These are phyloP conservation scores for Geodia barretti DNA, from an alignment of 37 sponge, comb jelly and placozoan species.

Conservation along the genomic window DNA sequence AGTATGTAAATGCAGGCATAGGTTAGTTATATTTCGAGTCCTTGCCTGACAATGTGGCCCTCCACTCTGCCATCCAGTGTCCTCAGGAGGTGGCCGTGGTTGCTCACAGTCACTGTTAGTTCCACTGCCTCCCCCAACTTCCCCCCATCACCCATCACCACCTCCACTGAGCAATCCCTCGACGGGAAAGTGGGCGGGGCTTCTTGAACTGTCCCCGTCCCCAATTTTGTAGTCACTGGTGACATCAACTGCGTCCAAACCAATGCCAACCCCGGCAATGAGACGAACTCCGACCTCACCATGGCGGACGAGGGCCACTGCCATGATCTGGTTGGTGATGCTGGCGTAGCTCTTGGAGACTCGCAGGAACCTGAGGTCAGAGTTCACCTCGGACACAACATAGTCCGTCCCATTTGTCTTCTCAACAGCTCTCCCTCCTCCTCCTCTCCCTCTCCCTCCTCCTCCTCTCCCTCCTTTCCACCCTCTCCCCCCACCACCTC, in stretches of 20 bases:
- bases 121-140: conserved; percentile 46
- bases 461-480: background rate
- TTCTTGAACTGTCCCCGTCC: no score
- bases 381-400: conserved; percentile 33
- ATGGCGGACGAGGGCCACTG: conserved; percentile 28
- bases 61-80: conserved; percentile 76
- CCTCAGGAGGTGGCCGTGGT: conserved; percentile 52
- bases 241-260: conserved; percentile 10
- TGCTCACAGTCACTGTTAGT: conserved; percentile 41
- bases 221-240: conserved; percentile 28
- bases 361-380: conserved; percentile 53
- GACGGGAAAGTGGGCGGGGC: conserved; percentile 20
- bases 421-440: background rate
- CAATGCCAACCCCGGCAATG: conserved; percentile 10
- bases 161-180: conserved; percentile 64
- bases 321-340: background rate
- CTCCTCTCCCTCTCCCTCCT: background rate
- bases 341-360: conserved; percentile 11
- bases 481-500: no score
- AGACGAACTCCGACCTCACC: conserved; percentile 22
- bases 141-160: conserved; percentile 24
- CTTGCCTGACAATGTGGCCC: conserved; percentile 32
- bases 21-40: no score
- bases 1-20: no score
- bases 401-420: conserved; percentile 32